Conservation (phyloP, 2,113 vertebrate species). For the Otocyon megalotis region DNA sequence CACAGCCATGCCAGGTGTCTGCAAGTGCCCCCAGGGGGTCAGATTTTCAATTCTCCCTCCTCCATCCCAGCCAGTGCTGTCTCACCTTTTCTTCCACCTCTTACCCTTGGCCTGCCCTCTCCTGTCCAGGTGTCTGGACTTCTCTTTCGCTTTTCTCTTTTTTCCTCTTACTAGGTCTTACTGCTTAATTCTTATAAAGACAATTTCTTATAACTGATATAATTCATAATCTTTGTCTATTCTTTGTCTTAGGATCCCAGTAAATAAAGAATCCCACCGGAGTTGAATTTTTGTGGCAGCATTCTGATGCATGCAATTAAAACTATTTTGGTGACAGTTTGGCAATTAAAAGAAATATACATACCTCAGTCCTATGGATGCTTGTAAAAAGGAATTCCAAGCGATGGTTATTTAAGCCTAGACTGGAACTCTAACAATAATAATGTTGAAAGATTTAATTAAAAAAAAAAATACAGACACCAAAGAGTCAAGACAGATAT, state of each 20-base stretch:
- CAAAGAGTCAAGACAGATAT: not conserved
- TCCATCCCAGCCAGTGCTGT: fast-evolving
- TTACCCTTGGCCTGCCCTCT: not conserved
- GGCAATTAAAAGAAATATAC: not conserved
- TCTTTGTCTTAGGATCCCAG: not conserved
- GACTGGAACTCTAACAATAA: not conserved
- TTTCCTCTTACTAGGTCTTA: not conserved
- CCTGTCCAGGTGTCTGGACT: fast-evolving
- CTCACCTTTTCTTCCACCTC: not conserved
- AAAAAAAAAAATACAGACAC: not conserved
- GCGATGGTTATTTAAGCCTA: not conserved
- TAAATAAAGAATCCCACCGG: not conserved
- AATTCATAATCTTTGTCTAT: not conserved
- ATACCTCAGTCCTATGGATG: not conserved
- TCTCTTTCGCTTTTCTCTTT: not conserved
- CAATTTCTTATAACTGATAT: not conserved
- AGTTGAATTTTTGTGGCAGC: not conserved
- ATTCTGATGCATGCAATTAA: not conserved
- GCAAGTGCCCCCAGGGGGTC: not conserved
- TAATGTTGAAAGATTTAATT: not conserved
- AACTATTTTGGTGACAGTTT: not conserved
- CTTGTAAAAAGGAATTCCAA: not conserved
- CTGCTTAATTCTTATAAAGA: not conserved
- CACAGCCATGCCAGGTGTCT: not conserved
- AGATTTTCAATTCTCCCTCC: no score